Evolutionary conservation across 30 jellyfish, hydroid and myxozoan genomes (phyloP), one percentile per base, ranked within the genome.

Genomic region (Haliclystus octoradiatus): DNA sequence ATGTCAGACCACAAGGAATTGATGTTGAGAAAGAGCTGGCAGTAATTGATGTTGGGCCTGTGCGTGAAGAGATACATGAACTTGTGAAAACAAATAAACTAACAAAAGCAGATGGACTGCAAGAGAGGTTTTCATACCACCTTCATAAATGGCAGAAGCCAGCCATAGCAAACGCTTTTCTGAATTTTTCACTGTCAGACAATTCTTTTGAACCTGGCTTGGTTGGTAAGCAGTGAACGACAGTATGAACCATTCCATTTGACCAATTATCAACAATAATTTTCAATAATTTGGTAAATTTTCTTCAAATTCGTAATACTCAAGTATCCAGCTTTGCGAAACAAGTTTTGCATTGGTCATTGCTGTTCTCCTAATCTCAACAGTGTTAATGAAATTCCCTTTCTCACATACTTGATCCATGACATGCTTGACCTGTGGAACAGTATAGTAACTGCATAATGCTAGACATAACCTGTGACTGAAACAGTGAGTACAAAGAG

Each of bases 81-180:
- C n/a, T n/a, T n/a, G n/a, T n/a, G n/a, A n/a, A n/a, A n/a, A n/a
- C n/a, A n/a, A n/a, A n/a, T n/a, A n/a, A n/a, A n/a, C n/a, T n/a
- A n/a, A n/a, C n/a, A n/a, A n/a, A n/a, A n/a, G n/a, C n/a, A n/a
- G n/a, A n/a, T n/a, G n/a, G n/a, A n/a, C n/a, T n/a, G n/a, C n/a
- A n/a, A n/a, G n/a, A n/a, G n/a, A n/a, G n/a, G n/a, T n/a, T n/a
- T n/a, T n/a, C 85, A 64, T 74, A n/a, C 85, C 80, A 49, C 85
- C 85, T 65, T 63, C 81, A 61, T 82, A 50, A n/a, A 68, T 76
- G 65, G 60, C 72, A 23, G 85, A 74, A 7, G 73, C 85, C 26
- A 74, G 85, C 81, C 24, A 72, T 53, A 26, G 22, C 22, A 9
- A 61, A 30, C 26, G 70, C 65, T 61, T 63, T 53, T 33, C 27